Evolutionary conservation across 92 coral and sea anemone genomes (phyloP).

Genomic region (Siderastrea radians): DNA sequence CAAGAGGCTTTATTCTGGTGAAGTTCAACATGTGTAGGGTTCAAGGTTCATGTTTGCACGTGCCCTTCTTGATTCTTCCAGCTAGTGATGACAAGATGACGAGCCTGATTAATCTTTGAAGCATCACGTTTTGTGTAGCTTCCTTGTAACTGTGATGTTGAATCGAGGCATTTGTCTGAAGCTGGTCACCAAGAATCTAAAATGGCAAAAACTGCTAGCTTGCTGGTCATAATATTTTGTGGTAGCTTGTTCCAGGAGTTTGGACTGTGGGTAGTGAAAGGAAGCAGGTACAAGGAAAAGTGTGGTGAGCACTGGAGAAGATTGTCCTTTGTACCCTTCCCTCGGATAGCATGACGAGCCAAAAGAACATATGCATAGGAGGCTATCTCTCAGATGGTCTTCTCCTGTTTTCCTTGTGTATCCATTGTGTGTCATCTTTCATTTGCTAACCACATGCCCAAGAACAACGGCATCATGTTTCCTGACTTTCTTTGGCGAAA

Average conservation of each 20-base stretch:
- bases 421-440: too few relatives aligned
- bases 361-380: too few relatives aligned
- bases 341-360: too few relatives aligned
- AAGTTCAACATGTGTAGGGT: neutral
- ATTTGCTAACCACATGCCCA: too few relatives aligned
- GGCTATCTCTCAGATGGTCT: too few relatives aligned
- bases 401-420: too few relatives aligned
- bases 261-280: neutral
- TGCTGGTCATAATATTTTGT: neutral
- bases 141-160: constrained; percentile 67
- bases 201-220: neutral
- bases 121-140: constrained; percentile 61
- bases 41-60: neutral
- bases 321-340: too few relatives aligned
- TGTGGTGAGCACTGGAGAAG: too few relatives aligned
- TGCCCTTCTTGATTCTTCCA: neutral
- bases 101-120: constrained; percentile 83
- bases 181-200: constrained; percentile 16
- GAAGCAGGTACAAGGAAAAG: too few relatives aligned
- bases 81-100: constrained; percentile 96
- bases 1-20: too few relatives aligned
- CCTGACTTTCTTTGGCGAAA: too few relatives aligned
- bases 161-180: constrained; percentile 98
- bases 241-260: neutral
- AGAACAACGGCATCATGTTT: too few relatives aligned